Base-by-base conservation (phyloP, 2,113 vertebrate species). In the Macrotis lagotis region DNA sequence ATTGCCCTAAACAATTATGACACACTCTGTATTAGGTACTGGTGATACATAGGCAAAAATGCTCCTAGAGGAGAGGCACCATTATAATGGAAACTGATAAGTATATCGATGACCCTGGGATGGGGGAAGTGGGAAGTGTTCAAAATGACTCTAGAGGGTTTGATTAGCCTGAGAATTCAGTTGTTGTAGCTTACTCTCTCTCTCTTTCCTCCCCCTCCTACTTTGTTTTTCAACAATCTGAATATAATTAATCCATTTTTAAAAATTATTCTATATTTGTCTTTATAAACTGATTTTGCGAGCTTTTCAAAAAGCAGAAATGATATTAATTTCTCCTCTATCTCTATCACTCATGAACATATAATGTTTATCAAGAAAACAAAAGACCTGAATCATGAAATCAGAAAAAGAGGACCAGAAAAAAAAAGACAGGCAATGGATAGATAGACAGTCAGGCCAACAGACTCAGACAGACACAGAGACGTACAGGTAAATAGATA, bases 161-260 rank as follows among this genome's bases (percentile, higher is more conserved):
- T 83, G 66, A 44, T 16, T n/a, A 83, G 37, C 66, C 66, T 22
- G 37, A 83, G 16, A n/a, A 83, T 44, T 19, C 37, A 8, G n/a
- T 83, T 83, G 8, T 16, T 22, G 6, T 74, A 74, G 66, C 19
- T 50, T 48, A 8, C 90, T 14, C 12, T n/a, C 0, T 0, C 10
- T 11, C 90, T 14, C 12, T n/a, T 0, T 0, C 10, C 12, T 3
- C 7, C 16, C 6, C 0, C 0, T 50, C 19, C 44, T 0, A 10
- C 50, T 9, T 2, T 9, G 8, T 1, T 4, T 11, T 47, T 2
- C 8, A 7, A 1, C 25, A 25, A 2, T 14, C 28, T 52, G 48
- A 6, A 66, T 28, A 90, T 91, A 22, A 55, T 3, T 49, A 26
- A 47, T 31, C 48, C 48, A 55, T 92, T 94, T 49, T 47, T 93